phyloP scores from a whole-genome alignment of 2,797 vertebrate genomes.

The Erithacus rubecula region DNA sequence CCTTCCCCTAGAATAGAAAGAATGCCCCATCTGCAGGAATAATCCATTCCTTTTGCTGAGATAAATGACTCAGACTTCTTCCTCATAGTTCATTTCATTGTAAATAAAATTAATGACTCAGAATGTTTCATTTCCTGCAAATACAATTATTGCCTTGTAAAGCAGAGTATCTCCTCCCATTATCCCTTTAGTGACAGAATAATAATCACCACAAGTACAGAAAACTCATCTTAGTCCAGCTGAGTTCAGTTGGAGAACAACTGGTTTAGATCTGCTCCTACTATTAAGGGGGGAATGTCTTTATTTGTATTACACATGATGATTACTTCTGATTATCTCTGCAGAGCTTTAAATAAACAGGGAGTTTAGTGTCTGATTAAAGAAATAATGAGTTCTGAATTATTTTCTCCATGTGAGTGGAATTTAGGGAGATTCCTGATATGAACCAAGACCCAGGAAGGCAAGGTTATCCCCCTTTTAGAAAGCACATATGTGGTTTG shows the following conservation, averaged over 20 bases:
- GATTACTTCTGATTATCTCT: conserved; percentile 52
- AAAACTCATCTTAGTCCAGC: conserved; percentile 8
- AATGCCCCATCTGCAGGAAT: conserved; percentile 48
- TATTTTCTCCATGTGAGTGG: conserved; percentile 10
- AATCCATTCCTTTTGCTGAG: conserved; percentile 35
- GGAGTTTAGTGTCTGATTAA: conserved; percentile 27
- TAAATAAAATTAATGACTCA: conserved; percentile 52
- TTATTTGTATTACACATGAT: conserved; percentile 52
- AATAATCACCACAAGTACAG: neutral
- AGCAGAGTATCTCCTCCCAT: conserved; percentile 56
- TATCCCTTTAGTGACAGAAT: conserved; percentile 47
- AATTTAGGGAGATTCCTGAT: conserved; percentile 29
- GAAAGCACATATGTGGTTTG: neutral
- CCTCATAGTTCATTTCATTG: conserved; percentile 53
- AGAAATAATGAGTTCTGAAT: conserved; percentile 49
- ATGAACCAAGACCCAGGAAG: neutral
- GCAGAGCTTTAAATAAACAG: conserved; percentile 54
- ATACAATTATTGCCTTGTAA: conserved; percentile 67
- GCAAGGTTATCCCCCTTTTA: neutral
- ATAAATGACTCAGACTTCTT: conserved; percentile 28
- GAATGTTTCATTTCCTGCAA: conserved; percentile 50
- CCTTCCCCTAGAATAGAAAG: neutral
- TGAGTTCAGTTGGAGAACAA: conserved; percentile 51
- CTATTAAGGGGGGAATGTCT: conserved; percentile 38
- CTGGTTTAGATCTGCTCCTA: conserved; percentile 24